phyloP scores from a whole-genome alignment of 2,888 invertebrate species.

The Bimastos eiseni region DNA sequence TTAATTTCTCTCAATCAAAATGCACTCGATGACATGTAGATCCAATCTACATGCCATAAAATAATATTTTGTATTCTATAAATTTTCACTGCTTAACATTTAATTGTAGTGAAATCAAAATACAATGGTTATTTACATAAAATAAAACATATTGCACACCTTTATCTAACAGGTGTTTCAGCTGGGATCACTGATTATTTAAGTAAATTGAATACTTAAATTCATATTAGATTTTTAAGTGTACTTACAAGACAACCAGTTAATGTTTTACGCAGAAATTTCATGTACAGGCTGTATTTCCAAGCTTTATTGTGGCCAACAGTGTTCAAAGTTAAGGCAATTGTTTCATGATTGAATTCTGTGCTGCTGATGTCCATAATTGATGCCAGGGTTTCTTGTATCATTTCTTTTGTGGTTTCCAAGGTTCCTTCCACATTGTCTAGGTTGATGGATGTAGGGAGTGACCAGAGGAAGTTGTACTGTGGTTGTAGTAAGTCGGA shows the following conservation, averaged over 20 bases:
- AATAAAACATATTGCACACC: neutral
- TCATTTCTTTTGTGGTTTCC: slow-evolving; percentile 2
- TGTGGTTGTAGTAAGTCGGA: slow-evolving; percentile 36
- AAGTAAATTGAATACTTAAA: neutral
- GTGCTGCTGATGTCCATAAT: neutral
- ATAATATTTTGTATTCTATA: neutral
- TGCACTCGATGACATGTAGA: neutral
- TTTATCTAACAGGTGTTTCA: neutral
- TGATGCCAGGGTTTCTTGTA: slow-evolving; percentile 8
- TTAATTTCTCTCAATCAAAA: neutral
- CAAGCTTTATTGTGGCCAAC: neutral
- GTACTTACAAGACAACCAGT: slow-evolving; percentile 34
- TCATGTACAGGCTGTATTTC: slow-evolving; percentile 34
- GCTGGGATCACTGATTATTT: neutral
- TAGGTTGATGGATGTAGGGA: slow-evolving; percentile 22
- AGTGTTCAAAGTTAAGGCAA: neutral
- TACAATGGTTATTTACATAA: neutral
- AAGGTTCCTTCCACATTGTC: neutral
- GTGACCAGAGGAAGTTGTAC: slow-evolving; percentile 38
- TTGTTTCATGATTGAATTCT: neutral
- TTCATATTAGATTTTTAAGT: neutral
- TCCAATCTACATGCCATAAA: neutral
- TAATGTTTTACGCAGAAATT: slow-evolving; percentile 30
- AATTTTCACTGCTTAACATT: neutral
- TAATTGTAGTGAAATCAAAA: too few relatives aligned